Evolutionary conservation across 2,888 invertebrate genomes (phyloP).

Genomic region (Acrobasis consociella): DNA sequence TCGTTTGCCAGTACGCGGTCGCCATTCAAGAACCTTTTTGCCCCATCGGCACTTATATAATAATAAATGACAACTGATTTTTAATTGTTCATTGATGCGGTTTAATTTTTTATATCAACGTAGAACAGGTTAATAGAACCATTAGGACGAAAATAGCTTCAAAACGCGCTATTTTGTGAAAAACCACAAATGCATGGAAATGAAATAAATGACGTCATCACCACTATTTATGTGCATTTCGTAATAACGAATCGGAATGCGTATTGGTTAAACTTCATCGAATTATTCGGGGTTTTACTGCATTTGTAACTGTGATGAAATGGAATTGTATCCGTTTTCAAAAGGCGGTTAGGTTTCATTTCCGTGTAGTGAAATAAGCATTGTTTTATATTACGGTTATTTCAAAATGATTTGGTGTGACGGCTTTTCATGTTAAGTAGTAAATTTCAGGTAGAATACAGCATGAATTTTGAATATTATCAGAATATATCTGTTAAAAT

Average conservation of each 20-base stretch:
- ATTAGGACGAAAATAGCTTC: neutral
- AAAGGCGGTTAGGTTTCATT: constrained; percentile 7
- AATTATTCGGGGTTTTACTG: neutral
- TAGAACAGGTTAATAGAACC: neutral
- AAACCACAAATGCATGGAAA: constrained; percentile 1
- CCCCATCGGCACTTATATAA: no score
- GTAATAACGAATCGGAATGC: neutral
- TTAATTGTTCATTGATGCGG: neutral
- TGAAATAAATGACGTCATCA: neutral
- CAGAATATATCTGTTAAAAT: no score
- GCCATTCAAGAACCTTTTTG: no score
- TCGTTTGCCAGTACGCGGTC: no score
- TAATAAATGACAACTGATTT: neutral
- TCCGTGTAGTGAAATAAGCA: neutral
- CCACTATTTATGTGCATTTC: neutral
- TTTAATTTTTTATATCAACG: neutral
- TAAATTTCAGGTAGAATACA: no score
- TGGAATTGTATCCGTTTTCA: neutral
- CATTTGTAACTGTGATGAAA: neutral
- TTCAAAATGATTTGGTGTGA: neutral
- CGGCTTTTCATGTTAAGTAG: neutral
- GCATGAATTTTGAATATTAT: no score
- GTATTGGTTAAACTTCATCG: constrained; percentile 5
- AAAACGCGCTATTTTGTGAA: constrained; percentile 4
- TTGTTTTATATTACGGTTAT: neutral